Conservation (phyloP, 2,113 vertebrate species). For the Nothobranchius kuhntae region DNA sequence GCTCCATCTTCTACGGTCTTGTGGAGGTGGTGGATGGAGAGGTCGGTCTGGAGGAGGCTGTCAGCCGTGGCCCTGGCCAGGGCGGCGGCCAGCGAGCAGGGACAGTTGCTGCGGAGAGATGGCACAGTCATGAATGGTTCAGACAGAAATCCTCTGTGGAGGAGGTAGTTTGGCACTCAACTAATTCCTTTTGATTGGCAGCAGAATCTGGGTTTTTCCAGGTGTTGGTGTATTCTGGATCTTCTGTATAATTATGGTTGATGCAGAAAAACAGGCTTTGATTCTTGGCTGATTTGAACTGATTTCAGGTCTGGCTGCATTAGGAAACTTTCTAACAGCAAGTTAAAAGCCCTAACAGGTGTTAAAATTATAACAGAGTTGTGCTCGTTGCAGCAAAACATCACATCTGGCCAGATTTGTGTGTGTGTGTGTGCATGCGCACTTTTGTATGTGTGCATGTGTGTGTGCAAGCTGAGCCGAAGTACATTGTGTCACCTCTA, state of each 20-base stretch:
- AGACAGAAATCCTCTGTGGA: slow-evolving; percentile 18
- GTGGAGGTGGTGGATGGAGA: slow-evolving; percentile 85
- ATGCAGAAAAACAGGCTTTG: background rate
- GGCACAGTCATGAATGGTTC: slow-evolving; percentile 30
- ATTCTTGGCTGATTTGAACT: background rate
- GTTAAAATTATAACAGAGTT: slow-evolving; percentile 14
- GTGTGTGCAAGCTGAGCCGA: slow-evolving; percentile 47
- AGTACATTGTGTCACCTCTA: slow-evolving; percentile 52
- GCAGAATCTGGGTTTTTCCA: background rate
- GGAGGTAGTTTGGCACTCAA: background rate
- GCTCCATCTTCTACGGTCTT: slow-evolving; percentile 86
- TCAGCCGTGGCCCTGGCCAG: slow-evolving; percentile 91
- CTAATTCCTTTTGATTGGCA: background rate
- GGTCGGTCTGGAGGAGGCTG: slow-evolving; percentile 90
- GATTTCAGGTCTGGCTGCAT: background rate
- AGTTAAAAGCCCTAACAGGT: background rate
- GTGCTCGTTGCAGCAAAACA: slow-evolving; percentile 6
- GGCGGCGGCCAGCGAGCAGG: slow-evolving; percentile 94
- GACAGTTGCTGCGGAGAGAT: slow-evolving; percentile 86
- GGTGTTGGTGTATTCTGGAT: background rate
- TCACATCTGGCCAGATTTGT: slow-evolving; percentile 28
- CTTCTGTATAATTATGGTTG: background rate
- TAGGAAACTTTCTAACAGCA: background rate
- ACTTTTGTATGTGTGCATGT: background rate
- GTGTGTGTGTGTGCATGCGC: slow-evolving; percentile 1